Percentiles rank a stretch among this genome's conserved stretches.
Evolutionary conservation across 2,888 invertebrate genomes (phyloP).

Genomic region (Lasioglossum lativentre): DNA sequence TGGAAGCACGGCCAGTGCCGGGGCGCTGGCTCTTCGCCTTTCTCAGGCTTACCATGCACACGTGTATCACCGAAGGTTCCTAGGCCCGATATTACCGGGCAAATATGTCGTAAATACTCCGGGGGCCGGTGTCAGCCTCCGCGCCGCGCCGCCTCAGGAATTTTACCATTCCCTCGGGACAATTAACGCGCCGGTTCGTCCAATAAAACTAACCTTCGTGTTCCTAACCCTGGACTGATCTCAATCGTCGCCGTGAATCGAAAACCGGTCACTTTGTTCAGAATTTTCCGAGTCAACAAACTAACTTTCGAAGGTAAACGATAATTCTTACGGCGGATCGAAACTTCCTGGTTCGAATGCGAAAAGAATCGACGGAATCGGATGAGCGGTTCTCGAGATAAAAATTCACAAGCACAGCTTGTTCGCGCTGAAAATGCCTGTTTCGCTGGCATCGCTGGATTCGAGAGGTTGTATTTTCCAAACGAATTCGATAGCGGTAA

Average conservation of each 20-base stretch:
- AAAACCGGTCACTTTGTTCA: background rate
- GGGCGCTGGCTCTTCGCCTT: constrained; percentile 59
- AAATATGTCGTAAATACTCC: constrained; percentile 78
- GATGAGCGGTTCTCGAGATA: background rate
- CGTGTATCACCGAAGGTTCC: constrained; percentile 66
- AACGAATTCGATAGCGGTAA: background rate
- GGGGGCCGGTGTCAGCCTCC: constrained; percentile 55
- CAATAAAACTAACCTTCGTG: constrained; percentile 3
- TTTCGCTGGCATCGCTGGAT: background rate
- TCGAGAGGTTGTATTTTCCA: background rate
- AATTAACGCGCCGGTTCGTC: constrained; percentile 37
- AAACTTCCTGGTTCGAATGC: too few relatives aligned
- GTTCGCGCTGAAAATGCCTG: background rate
- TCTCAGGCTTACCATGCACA: constrained; percentile 72
- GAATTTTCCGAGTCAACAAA: background rate
- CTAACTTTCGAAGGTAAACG: too few relatives aligned
- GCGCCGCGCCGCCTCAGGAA: constrained; percentile 52
- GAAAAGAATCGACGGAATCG: background rate
- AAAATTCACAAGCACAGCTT: background rate
- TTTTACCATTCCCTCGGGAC: constrained; percentile 33
- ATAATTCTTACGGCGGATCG: background rate
- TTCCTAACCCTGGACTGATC: background rate
- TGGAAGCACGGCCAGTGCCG: constrained; percentile 49
- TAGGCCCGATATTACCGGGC: constrained; percentile 78
- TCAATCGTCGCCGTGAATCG: background rate